Conservation (phyloP, 2,113 vertebrate genomes). For the Dolichallabes microphthalmus region DNA sequence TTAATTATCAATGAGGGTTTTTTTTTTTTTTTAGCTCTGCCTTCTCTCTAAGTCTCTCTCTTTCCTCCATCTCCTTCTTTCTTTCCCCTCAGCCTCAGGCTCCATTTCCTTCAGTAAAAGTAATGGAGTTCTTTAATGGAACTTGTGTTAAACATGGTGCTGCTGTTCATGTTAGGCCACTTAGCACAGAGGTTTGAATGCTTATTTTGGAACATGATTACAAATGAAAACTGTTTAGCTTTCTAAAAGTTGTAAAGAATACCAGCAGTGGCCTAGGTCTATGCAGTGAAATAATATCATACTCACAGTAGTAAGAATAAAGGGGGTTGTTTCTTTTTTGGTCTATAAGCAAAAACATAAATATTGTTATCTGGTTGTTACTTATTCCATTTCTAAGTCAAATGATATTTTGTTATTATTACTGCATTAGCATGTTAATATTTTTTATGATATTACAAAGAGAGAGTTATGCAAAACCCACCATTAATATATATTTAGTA, state of each 20-base stretch:
- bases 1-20: conserved; percentile 81
- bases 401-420: not conserved
- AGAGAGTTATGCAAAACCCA: not conserved
- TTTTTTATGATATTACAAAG: not conserved
- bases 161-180: conserved; percentile 61
- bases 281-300: not conserved
- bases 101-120: conserved; percentile 72
- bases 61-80: conserved; percentile 33
- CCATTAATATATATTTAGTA: not conserved
- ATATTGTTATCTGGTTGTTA: not conserved
- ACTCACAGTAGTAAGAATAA: not conserved
- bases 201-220: conserved; percentile 41
- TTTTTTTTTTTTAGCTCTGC: conserved; percentile 77
- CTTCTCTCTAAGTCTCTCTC: conserved; percentile 28
- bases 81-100: conserved; percentile 63
- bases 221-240: conserved; percentile 13
- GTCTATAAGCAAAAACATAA: not conserved
- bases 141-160: conserved; percentile 78
- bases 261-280: not conserved
- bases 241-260: conserved; percentile 1
- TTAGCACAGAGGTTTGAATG: conserved; percentile 37
- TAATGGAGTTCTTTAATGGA: conserved; percentile 80
- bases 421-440: not conserved
- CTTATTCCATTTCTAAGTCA: not conserved
- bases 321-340: not conserved